Evolutionary conservation across 1,140 invertebrate species (phyloP), one percentile per base, ranked within the genome.

Genomic region (Leguminivora glycinivorella): DNA sequence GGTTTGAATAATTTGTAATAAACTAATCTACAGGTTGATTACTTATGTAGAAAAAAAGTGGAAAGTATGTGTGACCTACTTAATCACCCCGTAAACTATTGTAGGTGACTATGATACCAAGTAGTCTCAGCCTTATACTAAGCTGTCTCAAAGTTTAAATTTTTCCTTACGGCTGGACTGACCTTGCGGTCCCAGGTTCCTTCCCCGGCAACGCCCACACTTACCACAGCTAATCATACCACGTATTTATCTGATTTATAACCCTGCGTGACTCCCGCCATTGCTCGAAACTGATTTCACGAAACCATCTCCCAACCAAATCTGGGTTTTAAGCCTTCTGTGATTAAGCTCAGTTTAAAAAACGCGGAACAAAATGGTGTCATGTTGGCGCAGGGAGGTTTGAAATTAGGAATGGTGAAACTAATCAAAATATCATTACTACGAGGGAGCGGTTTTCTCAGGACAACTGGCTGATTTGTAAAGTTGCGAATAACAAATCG

Each of bases 231-330:
- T 75, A 82, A 84, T 78, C 78, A 73, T 76, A 72, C 72, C 77
- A 67, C 70, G 75, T 80, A 84, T 85, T 85, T 85, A 87, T 77
- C 78, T 82, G 81, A 86, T 85, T 86, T 85, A 88, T 86, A 69
- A 66, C 71, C 67, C 47, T 88, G 78, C 86, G 86, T 88, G 86
- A 88, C 84, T 82, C 24, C 69, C 47, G 40, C 74, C 83, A 83
- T 85, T 83, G 73, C 77, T 80, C 73, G 83, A 86, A 87, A 87
- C 81, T 86, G 84, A 83, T 85, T 84, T 86, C 82, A 81, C 74
- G 73, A 74, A 71, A 72, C 70, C 72, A 70, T 66, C 77, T 72
- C 70, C 58, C 70, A 79, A 69, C 56, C 79, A 56, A 83, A 75
- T 78, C 22, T 78, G 52, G 67, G 78, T 82, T 80, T 72, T 85